phyloP scores from a whole-genome alignment of 2,797 vertebrate genomes.

The Paguma larvata region DNA sequence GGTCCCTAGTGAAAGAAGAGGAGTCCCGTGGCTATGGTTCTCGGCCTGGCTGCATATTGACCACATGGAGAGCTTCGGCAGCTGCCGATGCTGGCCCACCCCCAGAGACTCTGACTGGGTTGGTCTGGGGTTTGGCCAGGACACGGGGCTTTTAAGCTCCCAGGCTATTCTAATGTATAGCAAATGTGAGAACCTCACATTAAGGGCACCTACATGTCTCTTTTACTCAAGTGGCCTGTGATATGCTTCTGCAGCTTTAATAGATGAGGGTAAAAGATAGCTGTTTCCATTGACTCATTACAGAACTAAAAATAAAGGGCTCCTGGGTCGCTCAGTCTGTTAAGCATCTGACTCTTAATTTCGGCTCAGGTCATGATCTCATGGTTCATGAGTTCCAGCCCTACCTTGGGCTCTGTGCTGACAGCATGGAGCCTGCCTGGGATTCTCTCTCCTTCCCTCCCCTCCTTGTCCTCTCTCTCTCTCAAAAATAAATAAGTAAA shows the following conservation, averaged over 20 bases:
- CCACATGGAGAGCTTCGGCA: background rate
- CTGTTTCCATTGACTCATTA: background rate
- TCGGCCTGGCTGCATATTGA: no score
- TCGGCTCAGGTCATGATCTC: no score
- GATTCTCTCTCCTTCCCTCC: no score
- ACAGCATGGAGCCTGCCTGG: no score
- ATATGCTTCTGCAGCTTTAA: background rate
- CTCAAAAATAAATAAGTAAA: no score
- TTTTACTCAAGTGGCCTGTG: background rate
- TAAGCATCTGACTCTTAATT: no score
- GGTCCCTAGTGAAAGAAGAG: background rate
- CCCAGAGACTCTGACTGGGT: no score
- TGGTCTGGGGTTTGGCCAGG: accelerated
- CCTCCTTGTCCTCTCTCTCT: no score
- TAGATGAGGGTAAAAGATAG: background rate
- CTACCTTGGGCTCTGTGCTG: no score
- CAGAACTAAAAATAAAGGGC: background rate
- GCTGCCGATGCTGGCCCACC: background rate
- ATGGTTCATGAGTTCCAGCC: no score
- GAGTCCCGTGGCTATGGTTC: background rate
- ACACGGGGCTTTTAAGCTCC: background rate
- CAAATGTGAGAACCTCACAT: background rate
- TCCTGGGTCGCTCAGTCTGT: no score
- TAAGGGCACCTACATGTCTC: background rate
- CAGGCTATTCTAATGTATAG: background rate